Evolutionary conservation across 2,113 vertebrate species (phyloP), one percentile per base, ranked within the genome.

Genomic region (Seriola aureovittata): DNA sequence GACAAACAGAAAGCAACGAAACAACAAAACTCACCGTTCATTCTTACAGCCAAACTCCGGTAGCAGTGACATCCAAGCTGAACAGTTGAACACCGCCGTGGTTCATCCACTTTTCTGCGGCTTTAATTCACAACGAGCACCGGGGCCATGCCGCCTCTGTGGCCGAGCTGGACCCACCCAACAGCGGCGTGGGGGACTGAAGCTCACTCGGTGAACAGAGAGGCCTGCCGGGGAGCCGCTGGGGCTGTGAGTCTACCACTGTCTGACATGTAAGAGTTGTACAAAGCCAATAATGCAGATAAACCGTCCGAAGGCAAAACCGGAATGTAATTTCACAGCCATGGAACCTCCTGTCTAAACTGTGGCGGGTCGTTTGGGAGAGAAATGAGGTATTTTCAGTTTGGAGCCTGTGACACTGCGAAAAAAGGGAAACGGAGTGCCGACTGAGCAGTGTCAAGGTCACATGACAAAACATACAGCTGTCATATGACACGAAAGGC

Each of bases 1-100:
- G 40, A 38, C 10, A 50, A 42, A 65, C 55, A 63, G n/a, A 63
- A 70, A 23, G 5, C 21, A 44, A 50, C 8, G 6, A 62, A 75
- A 50, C 3, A 32, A 54, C 38, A 23, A 2, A 75, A 92, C 96
- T 96, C 93, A 97, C 97, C 96, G 94, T 96, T 97, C 97, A 97
- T 97, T 64, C 75, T 95, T 90, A 88, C 85, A 88, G 75, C 83
- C 88, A 85, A 32, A 71, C 85, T 80, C 64, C 84, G 54, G 38
- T 32, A 57, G 62, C 67, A 36, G 65, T 63, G 74, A 62, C 82
- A 79, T 80, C 60, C 74, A 71, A 78, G 82, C 64, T 67, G 5
- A 59, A 17, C 64, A 19, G 23, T 50, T 59, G 52, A 2, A 4
- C 80, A 1, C 32, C 38, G 50, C 19, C 17, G 3, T 6, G 14